These are phyloP conservation scores for Enteromius afrohamiltoni DNA, from an alignment of 2,797 vertebrate species.

Conservation along the genomic window DNA sequence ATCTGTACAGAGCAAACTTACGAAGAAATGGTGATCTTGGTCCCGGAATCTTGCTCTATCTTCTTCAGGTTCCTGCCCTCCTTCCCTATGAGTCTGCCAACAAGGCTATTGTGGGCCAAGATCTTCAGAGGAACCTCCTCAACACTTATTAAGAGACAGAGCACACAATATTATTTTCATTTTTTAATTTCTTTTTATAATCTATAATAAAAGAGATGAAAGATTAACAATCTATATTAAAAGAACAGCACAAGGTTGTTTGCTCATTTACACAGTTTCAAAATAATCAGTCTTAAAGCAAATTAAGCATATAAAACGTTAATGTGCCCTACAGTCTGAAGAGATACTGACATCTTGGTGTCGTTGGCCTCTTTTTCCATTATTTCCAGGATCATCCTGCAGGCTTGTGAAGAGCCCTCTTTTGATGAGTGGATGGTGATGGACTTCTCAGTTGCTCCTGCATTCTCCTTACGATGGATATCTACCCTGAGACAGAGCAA, in stretches of 20 bases:
- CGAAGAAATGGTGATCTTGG: conserved; percentile 96
- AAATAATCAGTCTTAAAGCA: conserved; percentile 2
- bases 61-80: conserved; percentile 97
- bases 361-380: conserved; percentile 96
- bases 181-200: not conserved
- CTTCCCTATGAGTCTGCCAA: conserved; percentile 94
- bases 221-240: too few relatives aligned
- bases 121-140: conserved; percentile 95
- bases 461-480: conserved; percentile 96
- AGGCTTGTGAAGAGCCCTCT: conserved; percentile 91
- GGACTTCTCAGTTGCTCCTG: conserved; percentile 91
- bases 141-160: conserved; percentile 71
- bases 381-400: conserved; percentile 94
- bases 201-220: too few relatives aligned
- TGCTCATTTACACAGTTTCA: not conserved
- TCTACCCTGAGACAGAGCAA: conserved; percentile 81
- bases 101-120: conserved; percentile 92
- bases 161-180: not conserved
- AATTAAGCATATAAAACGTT: not conserved
- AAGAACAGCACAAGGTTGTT: not conserved
- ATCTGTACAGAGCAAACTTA: conserved; percentile 69
- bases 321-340: not conserved
- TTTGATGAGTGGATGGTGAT: conserved; percentile 94
- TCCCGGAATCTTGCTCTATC: conserved; percentile 95
- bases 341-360: conserved; percentile 89